Evolutionary conservation across 1,140 invertebrate genomes (phyloP).

Genomic region (Brachionus calyciflorus): DNA sequence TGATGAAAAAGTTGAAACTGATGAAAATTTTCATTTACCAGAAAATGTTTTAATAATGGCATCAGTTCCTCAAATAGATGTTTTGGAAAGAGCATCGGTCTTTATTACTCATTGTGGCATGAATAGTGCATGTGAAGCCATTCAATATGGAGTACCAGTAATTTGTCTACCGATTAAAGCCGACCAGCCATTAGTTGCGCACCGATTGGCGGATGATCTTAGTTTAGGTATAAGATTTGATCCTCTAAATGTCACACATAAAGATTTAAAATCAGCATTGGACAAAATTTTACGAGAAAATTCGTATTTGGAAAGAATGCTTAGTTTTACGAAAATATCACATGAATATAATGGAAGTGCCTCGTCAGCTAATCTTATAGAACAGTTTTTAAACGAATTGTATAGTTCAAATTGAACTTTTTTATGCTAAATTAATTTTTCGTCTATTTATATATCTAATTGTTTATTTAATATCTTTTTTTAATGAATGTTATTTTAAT

Average conservation of each 20-base stretch:
- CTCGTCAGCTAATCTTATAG: not conserved
- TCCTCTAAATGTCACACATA: not conserved
- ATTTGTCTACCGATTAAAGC: conserved; percentile 21
- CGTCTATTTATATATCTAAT: no score
- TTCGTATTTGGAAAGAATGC: not conserved
- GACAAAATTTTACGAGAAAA: not conserved
- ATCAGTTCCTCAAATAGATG: conserved; percentile 4
- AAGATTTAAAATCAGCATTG: not conserved
- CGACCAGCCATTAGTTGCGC: conserved; percentile 26
- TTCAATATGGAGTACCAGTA: conserved; percentile 15
- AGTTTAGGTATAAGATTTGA: conserved; percentile 8
- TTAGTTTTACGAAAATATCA: not conserved
- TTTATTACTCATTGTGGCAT: conserved; percentile 40
- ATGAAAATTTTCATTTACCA: not conserved
- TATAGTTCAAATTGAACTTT: no score
- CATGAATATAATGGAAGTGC: not conserved
- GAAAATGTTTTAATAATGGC: not conserved
- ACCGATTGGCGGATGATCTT: conserved; percentile 3
- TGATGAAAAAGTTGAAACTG: not conserved
- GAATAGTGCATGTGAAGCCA: not conserved
- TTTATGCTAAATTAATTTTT: no score
- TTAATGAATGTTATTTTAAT: no score
- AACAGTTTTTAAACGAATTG: not conserved
- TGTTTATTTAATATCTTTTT: no score
- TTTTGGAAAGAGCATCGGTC: not conserved